A percentile compares a stretch with the other conserved stretches of the same genome.
Evolutionary conservation across 2,113 vertebrate species (phyloP).

Genomic region (Syngnathus scovelli): DNA sequence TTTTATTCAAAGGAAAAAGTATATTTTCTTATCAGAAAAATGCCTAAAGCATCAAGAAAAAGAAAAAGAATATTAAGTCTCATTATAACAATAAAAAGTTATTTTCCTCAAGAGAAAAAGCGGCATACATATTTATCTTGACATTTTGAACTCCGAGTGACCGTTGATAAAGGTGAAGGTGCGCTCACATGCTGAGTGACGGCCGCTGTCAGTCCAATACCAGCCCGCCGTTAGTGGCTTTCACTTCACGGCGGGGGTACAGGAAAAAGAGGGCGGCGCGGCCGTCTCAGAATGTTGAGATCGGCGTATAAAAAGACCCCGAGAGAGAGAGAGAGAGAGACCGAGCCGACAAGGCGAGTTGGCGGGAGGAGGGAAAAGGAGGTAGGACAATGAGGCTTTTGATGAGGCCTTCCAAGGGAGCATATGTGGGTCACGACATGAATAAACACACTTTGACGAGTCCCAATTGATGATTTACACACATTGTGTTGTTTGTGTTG

Average conservation of each 20-base stretch:
- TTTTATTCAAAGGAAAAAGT: neutral
- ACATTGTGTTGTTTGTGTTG: conserved; percentile 50
- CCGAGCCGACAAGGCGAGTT: conserved; percentile 25
- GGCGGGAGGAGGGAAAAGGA: conserved; percentile 30
- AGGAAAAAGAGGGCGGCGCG: conserved; percentile 5
- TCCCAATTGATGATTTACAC: conserved; percentile 48
- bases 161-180: conserved; percentile 36
- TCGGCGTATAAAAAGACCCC: conserved; percentile 60
- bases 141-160: neutral
- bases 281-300: conserved; percentile 55
- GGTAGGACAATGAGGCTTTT: conserved; percentile 68
- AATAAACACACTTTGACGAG: conserved; percentile 60
- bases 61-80: neutral
- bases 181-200: conserved; percentile 25
- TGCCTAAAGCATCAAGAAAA: neutral
- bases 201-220: conserved; percentile 24
- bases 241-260: conserved; percentile 47
- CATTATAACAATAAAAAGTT: neutral
- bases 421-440: conserved; percentile 60
- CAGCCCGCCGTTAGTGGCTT: conserved; percentile 35
- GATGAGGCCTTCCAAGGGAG: conserved; percentile 60
- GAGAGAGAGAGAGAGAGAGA: conserved; percentile 22
- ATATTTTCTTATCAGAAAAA: neutral
- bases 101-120: neutral
- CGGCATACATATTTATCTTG: neutral